A percentile compares a stretch with the other conserved stretches of the same genome.
phyloP scores from a whole-genome alignment of 2,113 vertebrate species.

The Nesospiza acunhae region DNA sequence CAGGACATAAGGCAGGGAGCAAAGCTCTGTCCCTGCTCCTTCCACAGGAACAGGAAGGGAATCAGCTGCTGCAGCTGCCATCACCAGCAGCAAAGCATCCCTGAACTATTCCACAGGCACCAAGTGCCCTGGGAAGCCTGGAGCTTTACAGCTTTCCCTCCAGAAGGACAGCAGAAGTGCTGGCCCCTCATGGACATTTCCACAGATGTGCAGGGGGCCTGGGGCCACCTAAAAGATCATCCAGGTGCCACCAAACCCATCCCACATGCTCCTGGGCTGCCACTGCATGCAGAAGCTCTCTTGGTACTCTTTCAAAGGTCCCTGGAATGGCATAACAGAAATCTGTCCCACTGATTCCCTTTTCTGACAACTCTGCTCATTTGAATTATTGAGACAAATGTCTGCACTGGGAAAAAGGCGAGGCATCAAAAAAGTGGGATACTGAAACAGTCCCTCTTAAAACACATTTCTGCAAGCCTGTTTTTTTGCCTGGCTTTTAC shows the following conservation, averaged over 20 bases:
- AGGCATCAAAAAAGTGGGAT: neutral
- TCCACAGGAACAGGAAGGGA: neutral
- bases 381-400: neutral
- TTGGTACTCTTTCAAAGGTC: neutral
- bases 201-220: neutral
- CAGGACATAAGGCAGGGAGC: neutral
- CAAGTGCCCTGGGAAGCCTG: neutral
- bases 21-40: neutral
- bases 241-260: rapidly evolving
- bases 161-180: neutral
- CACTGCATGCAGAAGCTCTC: neutral
- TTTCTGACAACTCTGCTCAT: neutral
- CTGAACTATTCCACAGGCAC: neutral
- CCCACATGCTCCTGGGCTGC: neutral
- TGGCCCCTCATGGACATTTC: rapidly evolving
- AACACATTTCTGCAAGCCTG: neutral
- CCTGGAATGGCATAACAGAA: neutral
- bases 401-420: neutral
- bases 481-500: neutral
- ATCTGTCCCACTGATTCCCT: neutral
- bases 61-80: neutral
- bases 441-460: neutral
- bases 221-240: neutral
- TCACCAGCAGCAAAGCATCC: neutral
- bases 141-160: neutral